phyloP scores from a whole-genome alignment of 2,797 vertebrate species.

The Botia kubotai region DNA sequence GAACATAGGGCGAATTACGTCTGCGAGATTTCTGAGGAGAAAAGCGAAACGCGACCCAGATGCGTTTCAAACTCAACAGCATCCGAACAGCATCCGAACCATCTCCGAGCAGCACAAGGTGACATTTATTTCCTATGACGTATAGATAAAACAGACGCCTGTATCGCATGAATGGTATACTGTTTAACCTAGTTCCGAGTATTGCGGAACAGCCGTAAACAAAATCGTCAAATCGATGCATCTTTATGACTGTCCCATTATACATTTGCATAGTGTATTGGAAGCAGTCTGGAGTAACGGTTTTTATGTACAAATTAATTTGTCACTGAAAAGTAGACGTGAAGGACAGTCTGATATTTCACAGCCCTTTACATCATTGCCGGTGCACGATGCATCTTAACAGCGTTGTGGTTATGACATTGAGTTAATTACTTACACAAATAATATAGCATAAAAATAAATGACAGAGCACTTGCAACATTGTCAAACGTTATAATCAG shows the following conservation, averaged over 20 bases:
- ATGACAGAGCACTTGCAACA: too few relatives aligned
- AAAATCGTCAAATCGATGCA: conserved; percentile 20
- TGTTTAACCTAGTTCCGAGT: background rate
- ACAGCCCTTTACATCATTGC: background rate
- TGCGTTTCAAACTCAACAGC: too few relatives aligned
- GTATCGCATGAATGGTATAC: too few relatives aligned
- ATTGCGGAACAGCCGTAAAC: background rate
- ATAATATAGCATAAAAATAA: too few relatives aligned
- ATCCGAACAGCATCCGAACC: background rate
- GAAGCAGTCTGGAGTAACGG: background rate
- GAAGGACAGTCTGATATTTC: background rate
- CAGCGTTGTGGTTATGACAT: too few relatives aligned
- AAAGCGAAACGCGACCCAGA: conserved; percentile 21
- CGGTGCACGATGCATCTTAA: background rate
- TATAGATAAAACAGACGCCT: too few relatives aligned
- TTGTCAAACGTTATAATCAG: too few relatives aligned
- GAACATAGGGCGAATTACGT: conserved; percentile 57
- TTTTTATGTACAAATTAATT: background rate
- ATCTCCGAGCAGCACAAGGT: conserved; percentile 38
- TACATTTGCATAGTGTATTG: background rate
- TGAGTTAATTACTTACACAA: too few relatives aligned
- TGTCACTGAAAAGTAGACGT: conserved; percentile 5
- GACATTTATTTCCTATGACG: too few relatives aligned
- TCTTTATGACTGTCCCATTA: background rate
- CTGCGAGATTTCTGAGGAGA: too few relatives aligned